Conservation (phyloP, 2,888 invertebrate genomes). For the Brachyopa scutellaris region DNA sequence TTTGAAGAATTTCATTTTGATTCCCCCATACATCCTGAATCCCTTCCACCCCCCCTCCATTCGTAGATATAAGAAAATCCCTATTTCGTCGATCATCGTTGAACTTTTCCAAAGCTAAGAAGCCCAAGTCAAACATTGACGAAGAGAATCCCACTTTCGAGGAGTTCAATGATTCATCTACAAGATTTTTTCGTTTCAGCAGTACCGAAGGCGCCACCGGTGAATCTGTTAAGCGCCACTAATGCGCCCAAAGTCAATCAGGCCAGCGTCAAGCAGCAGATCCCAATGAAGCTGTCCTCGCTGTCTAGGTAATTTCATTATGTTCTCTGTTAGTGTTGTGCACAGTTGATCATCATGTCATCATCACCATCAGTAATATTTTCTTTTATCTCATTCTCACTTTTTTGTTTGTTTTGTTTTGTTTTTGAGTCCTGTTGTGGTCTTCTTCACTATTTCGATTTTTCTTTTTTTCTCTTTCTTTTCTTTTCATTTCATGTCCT, state of each 20-base stretch:
- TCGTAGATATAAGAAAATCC: slow-evolving; percentile 71
- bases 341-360: slow-evolving; percentile 71
- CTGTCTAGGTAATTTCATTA: slow-evolving; percentile 77
- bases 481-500: slow-evolving; percentile 53
- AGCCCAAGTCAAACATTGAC: slow-evolving; percentile 41
- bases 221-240: slow-evolving; percentile 89
- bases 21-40: not conserved
- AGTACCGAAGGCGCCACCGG: slow-evolving; percentile 84
- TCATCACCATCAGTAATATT: slow-evolving; percentile 51
- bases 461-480: slow-evolving; percentile 5
- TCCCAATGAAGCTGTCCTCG: slow-evolving; percentile 93
- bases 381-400: slow-evolving; percentile 58
- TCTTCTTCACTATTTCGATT: slow-evolving; percentile 52
- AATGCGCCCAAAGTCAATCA: slow-evolving; percentile 89
- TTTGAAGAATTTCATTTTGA: not conserved
- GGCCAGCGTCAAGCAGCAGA: slow-evolving; percentile 90
- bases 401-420: slow-evolving; percentile 15
- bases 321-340: slow-evolving; percentile 31
- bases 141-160: slow-evolving; percentile 26
- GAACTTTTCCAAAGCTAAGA: slow-evolving; percentile 65
- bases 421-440: slow-evolving; percentile 44
- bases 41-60: not conserved
- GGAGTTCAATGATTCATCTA: slow-evolving; percentile 54
- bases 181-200: slow-evolving; percentile 73
- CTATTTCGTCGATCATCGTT: slow-evolving; percentile 70